Conservation (phyloP, 2,113 vertebrate species). For the Xiphias gladius region DNA sequence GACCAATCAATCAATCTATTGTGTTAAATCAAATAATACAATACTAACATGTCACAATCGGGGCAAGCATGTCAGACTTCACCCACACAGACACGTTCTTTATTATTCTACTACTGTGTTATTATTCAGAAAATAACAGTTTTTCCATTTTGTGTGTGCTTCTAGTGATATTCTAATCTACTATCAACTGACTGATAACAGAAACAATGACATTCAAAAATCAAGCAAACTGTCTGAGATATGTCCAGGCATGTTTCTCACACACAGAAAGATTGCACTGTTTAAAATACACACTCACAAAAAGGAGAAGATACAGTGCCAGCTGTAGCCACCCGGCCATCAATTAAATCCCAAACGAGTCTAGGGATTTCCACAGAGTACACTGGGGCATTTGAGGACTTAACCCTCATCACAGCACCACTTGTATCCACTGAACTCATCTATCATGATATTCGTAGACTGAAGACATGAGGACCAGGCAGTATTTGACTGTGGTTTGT, state of each 20-base stretch:
- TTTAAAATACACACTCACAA: background rate
- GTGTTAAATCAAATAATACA: background rate
- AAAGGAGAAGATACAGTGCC: background rate
- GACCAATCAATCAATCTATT: background rate
- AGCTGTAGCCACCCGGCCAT: background rate
- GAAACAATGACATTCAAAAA: background rate
- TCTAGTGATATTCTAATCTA: background rate
- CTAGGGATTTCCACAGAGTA: constrained; percentile 29
- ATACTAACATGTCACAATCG: constrained; percentile 1
- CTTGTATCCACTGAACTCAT: background rate
- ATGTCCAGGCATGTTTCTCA: constrained; percentile 23
- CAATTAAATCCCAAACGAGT: constrained; percentile 52
- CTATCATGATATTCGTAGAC: background rate
- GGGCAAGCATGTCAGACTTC: background rate
- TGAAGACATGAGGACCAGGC: background rate
- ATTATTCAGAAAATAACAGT: background rate
- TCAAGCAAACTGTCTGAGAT: background rate
- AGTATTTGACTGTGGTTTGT: background rate
- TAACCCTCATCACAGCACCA: constrained; percentile 11
- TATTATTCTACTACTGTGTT: background rate
- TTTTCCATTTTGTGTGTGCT: background rate
- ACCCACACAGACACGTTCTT: background rate
- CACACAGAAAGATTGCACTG: background rate
- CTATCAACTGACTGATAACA: constrained; percentile 1
- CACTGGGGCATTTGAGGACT: constrained; percentile 31